A percentile compares a stretch with the other conserved stretches of the same genome.
phyloP scores from a whole-genome alignment of 2,113 vertebrate genomes.

The Anarhynchus alexandrinus region DNA sequence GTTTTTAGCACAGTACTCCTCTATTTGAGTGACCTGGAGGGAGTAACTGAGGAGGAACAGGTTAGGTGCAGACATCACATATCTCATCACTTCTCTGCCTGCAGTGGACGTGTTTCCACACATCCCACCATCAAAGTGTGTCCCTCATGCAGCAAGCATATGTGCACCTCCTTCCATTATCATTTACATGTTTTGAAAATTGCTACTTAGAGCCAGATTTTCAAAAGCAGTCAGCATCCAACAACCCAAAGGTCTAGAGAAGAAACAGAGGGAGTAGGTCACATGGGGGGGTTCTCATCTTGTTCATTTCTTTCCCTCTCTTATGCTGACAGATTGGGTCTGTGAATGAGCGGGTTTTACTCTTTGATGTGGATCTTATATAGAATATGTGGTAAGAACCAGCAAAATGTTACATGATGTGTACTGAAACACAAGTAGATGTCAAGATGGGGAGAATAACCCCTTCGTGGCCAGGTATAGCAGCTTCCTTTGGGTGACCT shows the following conservation, averaged over 20 bases:
- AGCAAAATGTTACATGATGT: neutral
- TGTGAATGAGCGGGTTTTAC: neutral
- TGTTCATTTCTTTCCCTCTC: neutral
- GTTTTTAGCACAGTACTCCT: neutral
- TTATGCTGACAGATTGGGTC: neutral
- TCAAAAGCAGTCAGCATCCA: neutral
- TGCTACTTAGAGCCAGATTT: neutral
- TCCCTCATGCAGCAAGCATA: neutral
- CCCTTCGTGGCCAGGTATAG: neutral
- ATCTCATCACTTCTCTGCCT: neutral
- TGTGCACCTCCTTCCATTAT: neutral
- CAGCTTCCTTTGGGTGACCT: neutral
- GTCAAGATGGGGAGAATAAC: neutral
- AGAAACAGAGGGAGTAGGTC: neutral
- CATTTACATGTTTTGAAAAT: neutral
- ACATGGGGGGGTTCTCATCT: neutral
- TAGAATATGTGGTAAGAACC: neutral
- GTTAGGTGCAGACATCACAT: neutral
- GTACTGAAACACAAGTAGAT: neutral
- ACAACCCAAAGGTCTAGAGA: neutral
- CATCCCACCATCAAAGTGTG: neutral
- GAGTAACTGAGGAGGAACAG: neutral
- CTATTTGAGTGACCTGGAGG: neutral
- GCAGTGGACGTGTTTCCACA: neutral
- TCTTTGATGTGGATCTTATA: neutral